These are phyloP conservation scores for Microtus pennsylvanicus DNA, from an alignment of 2,113 vertebrate genomes.

Conservation along the genomic window DNA sequence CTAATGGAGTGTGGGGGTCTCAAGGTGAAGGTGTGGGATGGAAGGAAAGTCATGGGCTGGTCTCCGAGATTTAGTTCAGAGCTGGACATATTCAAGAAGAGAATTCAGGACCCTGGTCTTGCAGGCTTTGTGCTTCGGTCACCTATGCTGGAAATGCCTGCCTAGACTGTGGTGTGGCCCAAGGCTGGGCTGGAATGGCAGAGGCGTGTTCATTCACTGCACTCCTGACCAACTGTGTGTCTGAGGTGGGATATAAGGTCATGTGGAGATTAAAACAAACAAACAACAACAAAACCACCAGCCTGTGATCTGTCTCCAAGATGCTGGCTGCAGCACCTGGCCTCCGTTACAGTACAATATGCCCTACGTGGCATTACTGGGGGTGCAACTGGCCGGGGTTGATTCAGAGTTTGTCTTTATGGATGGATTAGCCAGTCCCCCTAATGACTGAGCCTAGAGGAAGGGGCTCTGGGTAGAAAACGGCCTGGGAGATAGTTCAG, in stretches of 20 bases:
- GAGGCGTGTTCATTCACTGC: neutral
- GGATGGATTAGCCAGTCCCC: neutral
- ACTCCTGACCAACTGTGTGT: neutral
- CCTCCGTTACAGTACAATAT: neutral
- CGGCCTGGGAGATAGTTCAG: neutral
- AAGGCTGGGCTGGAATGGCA: neutral
- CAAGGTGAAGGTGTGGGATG: neutral
- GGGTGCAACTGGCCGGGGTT: neutral
- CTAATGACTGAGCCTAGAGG: neutral
- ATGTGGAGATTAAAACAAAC: neutral
- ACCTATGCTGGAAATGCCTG: neutral
- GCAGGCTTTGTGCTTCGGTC: fast-evolving
- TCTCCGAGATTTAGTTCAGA: neutral
- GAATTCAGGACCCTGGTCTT: neutral
- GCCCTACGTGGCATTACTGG: fast-evolving
- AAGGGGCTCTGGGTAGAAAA: neutral
- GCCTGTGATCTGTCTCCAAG: neutral
- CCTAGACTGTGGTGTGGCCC: neutral
- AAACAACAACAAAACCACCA: neutral
- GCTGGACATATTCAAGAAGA: neutral
- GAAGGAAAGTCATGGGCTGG: neutral
- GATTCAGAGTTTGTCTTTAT: neutral
- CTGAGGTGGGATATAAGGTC: neutral
- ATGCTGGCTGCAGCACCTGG: neutral
- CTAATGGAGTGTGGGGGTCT: neutral